Evolutionary conservation across 2,888 invertebrate genomes (phyloP), one percentile per base, ranked within the genome.

Genomic region (Piscicola geometra): DNA sequence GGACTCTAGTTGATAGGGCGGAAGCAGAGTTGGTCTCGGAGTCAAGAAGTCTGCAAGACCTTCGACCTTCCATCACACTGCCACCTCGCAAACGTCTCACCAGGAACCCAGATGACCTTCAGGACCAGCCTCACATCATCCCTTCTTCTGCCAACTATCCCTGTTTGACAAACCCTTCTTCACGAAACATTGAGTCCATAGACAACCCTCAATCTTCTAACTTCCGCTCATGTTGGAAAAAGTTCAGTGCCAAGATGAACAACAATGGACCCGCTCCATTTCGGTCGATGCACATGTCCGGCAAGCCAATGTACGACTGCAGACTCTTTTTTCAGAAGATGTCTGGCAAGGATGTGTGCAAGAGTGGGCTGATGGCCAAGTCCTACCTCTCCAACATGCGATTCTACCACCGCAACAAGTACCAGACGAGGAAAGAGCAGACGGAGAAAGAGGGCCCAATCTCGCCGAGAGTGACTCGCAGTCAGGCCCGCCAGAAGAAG

Each of bases 161-260:
- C 21, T 1, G 28, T 32, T 30, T 0, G n/a, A 28, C 35, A 28
- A 25, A 15, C 1, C 30, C 25, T 9, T 47, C 71, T 5, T 18
- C 15, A 33, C 32, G 56, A 60, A 52, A 69, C 56, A 28, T 36
- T 28, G 25, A 36, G 25, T 36, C 67, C 25, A 5, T 56, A 3
- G 76, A 76, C 47, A 76, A 71, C 36, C 76, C 71, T n/a, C 71
- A 71, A 21, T 76, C 76, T 1, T 71, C 76, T 21, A 76, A 71
- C 71, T 76, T 76, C 52, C 28, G 76, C n/a, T 71, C 71, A 15
- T 76, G 71, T 35, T 76, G 76, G 76, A 76, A 76, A 50, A 76
- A 76, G 41, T 76, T 76, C 66, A 71, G 71, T 32, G 76, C 76
- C 41, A 76, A 76, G 76, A 66, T 71, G 50, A 76, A 76, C 66